Conservation (phyloP, 2,797 vertebrate species). For the Anas bahamensis region DNA sequence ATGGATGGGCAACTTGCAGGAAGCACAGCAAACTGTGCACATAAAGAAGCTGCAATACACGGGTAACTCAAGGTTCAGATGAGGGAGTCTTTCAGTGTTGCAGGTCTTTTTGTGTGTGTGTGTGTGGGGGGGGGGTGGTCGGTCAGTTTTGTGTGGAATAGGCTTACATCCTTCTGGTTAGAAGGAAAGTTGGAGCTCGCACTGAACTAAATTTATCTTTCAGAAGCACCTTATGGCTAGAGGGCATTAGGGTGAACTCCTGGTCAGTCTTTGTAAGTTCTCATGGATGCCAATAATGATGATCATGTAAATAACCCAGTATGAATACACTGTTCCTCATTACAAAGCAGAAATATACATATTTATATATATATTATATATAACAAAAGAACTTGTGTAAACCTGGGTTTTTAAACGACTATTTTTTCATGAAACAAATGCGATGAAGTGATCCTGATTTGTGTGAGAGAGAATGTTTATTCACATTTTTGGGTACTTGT, state of each 20-base stretch:
- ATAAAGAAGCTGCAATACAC: rapidly evolving
- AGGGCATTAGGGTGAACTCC: background rate
- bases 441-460: background rate
- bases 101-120: no score
- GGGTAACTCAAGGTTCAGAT: background rate
- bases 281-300: background rate
- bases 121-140: no score
- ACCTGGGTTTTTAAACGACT: background rate
- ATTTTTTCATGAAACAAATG: background rate
- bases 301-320: background rate
- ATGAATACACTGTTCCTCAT: background rate
- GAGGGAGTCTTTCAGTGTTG: background rate
- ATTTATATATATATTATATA: no score
- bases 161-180: background rate
- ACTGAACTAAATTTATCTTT: background rate
- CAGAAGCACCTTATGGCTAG: background rate
- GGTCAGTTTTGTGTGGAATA: background rate
- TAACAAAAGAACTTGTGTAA: background rate
- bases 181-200: background rate
- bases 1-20: background rate
- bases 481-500: background rate
- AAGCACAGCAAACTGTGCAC: background rate
- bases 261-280: background rate
- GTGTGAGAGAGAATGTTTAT: background rate
- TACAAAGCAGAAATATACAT: background rate